Base-by-base conservation (phyloP, 2,888 invertebrate genomes). In the Griposia aprilina region DNA sequence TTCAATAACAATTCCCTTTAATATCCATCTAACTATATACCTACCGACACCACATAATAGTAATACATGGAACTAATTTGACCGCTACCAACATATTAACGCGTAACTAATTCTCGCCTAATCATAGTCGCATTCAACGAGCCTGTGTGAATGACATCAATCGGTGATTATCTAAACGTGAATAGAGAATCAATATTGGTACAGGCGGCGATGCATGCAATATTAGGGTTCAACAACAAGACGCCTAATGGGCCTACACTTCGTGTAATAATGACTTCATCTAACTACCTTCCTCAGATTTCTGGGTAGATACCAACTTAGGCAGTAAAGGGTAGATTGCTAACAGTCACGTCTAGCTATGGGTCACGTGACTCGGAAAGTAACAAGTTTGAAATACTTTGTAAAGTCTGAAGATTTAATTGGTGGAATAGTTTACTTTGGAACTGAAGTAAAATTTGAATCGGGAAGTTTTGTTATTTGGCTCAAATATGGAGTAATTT, bases 101-200 rank as follows among this genome's bases (percentile, higher is more conserved):
- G 60, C 74, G 76, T 78, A 72, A 80, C 82, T 83, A 85, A 90
- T 88, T 88, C 83, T 80, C 84, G 68, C 83, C 85, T 88, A 83
- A 86, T 89, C 84, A 88, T 80, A 76, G 83, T 78, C 81, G 79
- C 82, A 87, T 87, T 88, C 89, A 91, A 89, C 83, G 87, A 81
- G 69, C 82, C 69, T 55, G 74, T 74, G 86, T 88, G 90, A 83
- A 90, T 88, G 89, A 90, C 90, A 90, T 90, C 90, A 88, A 90
- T 87, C 81, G 90, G 84, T 87, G 88, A 92, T 91, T 91, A 91
- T 87, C 89, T 81, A 72, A 78, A 81, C 84, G 80, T 88, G 86
- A 88, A 89, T 89, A 80, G 87, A 76, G 82, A 86, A 82, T 87
- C 86, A 90, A 91, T 91, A 90, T 91, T 90, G 85, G 86, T 80